Base-by-base conservation (phyloP, 2,888 invertebrate genomes). In the Hyalella azteca region DNA sequence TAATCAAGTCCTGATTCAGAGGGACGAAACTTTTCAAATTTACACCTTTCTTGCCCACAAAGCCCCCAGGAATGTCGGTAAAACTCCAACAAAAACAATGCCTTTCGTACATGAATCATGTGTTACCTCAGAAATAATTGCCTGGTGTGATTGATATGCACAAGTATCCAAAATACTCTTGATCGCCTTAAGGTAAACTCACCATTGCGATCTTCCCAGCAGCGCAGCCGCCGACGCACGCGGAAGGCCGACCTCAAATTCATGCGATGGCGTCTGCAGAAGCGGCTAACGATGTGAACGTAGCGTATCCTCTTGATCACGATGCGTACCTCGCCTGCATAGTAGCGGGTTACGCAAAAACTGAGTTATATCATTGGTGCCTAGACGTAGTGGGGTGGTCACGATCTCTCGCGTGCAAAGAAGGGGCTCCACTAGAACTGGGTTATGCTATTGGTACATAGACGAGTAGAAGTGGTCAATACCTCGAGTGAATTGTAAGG, bases 231-330 rank as follows among this genome's bases (percentile, higher is more conserved):
- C 15, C 66, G 32, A 15, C 66, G 66, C 0, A 66, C 32, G 29
- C 66, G 26, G 66, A 66, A 66, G 66, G 66, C 66, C 15, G 66
- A 15, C 2, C 66, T 11, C 66, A 66, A 36, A 36, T 66, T 66
- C 32, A 66, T 32, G 32, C 26, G 26, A 36, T 66, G 66, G 3
- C 66, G 32, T 36, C 32, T 66, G 66, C 66, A 66, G 66, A 36
- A 66, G 32, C 39, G 26, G 66, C 32, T 66, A 9, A 66, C 66
- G 66, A 66, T 66, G 66, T 66, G 66, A 9, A 66, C 66, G 66
- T 32, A 66, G 19, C 66, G 66, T 19, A 66, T 32, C 26, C 66
- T 26, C 66, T 66, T 66, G 15, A 66, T 36, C 15, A 9, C 13
- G 36, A 66, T 39, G 11, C 39, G 32, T 15, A 36, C 13, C 32